Base-by-base conservation (phyloP, 2,888 invertebrate genomes). In the Chromoteleia sp. region DNA sequence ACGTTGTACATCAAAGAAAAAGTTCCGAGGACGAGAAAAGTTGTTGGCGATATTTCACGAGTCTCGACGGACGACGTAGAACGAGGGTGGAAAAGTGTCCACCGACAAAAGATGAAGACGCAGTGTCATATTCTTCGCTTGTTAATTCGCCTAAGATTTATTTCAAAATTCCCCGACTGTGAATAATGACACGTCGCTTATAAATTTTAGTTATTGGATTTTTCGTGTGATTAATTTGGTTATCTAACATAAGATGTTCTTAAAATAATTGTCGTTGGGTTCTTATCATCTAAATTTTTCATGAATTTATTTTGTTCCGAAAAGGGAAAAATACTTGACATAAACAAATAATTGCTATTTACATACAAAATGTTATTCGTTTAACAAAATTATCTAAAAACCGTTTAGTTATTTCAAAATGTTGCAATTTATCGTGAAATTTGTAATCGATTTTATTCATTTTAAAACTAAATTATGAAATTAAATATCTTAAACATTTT, bases 81-180 rank as follows among this genome's bases (percentile, higher is more conserved):
- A 75, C 61, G 67, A 83, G 82, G 68, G 83, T 59, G 76, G 81
- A 79, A 83, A 54, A 83, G 75, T 81, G 82, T 71, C 70, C 78
- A 77, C 81, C 67, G 81, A 79, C 83, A 85, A 85, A 85, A 85
- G 84, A 85, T 81, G 84, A 85, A 86, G 85, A 85, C 81, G 83
- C 85, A 86, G 90, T 90, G 89, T 90, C 90, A 86, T 90, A 88
- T 90, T 90, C 88, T 85, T 82, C 84, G 87, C 90, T 91, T 90
- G 89, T 91, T 91, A 91, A 90, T 90, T 88, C 86, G 84, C 81
- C 82, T 56, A 86, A 88, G 89, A 91, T 91, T 90, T 91, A 91
- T 91, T 83, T 87, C 83, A 80, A 71, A 82, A 88, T 87, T 87
- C 84, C 43, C 65, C 83, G 76, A 65, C 68, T 71, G 76, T 88